A percentile compares a stretch with the other conserved stretches of the same genome.
These are phyloP conservation scores for Capreolus pygargus DNA, from an alignment of 2,113 vertebrate genomes.

Conservation along the genomic window DNA sequence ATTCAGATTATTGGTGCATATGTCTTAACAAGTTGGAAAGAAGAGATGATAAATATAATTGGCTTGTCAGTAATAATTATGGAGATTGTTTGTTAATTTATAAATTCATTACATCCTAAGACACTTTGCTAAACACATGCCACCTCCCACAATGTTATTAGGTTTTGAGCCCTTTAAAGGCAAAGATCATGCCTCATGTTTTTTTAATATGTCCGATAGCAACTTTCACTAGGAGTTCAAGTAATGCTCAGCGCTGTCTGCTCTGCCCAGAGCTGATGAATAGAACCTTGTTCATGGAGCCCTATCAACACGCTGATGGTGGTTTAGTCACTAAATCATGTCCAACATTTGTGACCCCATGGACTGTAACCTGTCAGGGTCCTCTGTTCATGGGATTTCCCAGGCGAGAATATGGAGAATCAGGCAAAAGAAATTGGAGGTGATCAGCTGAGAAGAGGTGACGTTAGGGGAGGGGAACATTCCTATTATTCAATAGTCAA, in stretches of 20 bases:
- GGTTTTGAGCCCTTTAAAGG: background rate
- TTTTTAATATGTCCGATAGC: background rate
- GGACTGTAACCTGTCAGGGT: background rate
- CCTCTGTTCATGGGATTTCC: background rate
- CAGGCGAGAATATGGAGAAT: background rate
- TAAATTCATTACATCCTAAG: background rate
- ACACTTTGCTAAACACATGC: background rate
- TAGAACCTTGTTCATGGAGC: background rate
- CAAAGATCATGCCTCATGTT: background rate
- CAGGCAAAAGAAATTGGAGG: background rate
- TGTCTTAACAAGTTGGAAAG: background rate
- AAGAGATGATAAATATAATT: background rate
- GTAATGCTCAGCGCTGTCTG: fast-evolving
- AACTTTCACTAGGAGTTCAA: fast-evolving
- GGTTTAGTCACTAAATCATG: background rate
- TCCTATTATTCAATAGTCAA: fast-evolving
- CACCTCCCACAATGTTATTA: background rate
- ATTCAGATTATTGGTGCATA: background rate
- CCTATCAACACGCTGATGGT: background rate
- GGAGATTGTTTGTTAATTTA: background rate
- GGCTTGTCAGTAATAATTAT: background rate
- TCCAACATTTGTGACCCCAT: background rate
- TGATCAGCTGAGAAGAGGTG: background rate
- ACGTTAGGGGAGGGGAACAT: background rate
- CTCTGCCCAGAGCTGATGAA: background rate